phyloP scores from a whole-genome alignment of 2,797 vertebrate species.

The Astyanax mexicanus region DNA sequence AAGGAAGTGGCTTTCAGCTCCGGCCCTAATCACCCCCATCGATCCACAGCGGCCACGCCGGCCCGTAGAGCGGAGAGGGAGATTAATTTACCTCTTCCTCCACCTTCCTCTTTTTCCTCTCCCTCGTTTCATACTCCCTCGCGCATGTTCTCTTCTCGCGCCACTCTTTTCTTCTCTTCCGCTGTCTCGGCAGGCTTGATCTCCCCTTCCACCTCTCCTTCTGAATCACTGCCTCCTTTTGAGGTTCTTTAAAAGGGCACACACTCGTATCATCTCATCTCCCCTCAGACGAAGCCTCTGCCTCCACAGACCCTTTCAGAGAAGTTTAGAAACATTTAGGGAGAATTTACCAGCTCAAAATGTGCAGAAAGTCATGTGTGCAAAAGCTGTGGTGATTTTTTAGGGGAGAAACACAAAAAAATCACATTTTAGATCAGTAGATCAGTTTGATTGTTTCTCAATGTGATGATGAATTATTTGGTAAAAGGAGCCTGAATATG shows the following conservation, averaged over 20 bases:
- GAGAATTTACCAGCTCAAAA: neutral
- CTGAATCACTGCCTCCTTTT: constrained; percentile 11
- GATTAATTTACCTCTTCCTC: constrained; percentile 65
- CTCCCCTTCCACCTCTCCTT: neutral
- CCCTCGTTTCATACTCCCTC: constrained; percentile 1
- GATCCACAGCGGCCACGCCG: constrained; percentile 53
- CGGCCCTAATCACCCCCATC: constrained; percentile 65
- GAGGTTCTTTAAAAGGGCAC: neutral
- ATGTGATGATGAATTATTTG: too few relatives aligned
- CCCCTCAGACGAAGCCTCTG: neutral
- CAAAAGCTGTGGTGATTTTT: too few relatives aligned
- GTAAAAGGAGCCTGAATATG: too few relatives aligned
- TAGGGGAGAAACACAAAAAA: too few relatives aligned
- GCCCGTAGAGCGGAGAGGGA: constrained; percentile 56
- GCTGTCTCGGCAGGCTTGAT: constrained; percentile 1
- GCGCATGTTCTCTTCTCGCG: constrained; percentile 15
- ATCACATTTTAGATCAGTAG: too few relatives aligned
- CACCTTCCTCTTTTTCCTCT: constrained; percentile 37
- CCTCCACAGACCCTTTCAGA: neutral
- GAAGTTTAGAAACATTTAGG: neutral
- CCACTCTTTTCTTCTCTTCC: constrained; percentile 16
- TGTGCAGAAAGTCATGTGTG: too few relatives aligned
- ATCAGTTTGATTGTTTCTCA: too few relatives aligned
- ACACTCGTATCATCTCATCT: constrained; percentile 20
- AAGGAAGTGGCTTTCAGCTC: constrained; percentile 62